Evolutionary conservation across 2,888 invertebrate species (phyloP), one percentile per base, ranked within the genome.

Genomic region (Labia minor): DNA sequence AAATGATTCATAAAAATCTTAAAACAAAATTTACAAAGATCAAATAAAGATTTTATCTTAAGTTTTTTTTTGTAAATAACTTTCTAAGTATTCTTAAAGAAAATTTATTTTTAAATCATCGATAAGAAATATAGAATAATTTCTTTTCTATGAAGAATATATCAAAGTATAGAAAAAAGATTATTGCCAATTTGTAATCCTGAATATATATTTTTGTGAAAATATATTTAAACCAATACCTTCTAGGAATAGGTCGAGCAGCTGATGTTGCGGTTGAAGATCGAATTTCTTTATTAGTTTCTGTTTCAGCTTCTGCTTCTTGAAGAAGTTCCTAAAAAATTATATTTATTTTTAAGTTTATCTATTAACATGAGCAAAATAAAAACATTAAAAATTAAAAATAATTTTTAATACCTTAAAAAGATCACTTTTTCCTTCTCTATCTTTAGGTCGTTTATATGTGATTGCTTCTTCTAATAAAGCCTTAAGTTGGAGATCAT

Each of bases 371-470:
- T 10, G 16, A 63, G 19, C 14, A 21, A 63, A 16, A 63, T 14
- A 14, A 21, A 63, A n/a, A n/a, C n/a, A 11, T 33, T 33, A 14
- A 67, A 16, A n/a, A 67, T 20, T 37, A 62, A 63, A 62, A 65
- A 61, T 1, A n/a, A n/a, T n/a, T n/a, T n/a, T n/a, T n/a, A n/a
- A 26, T 75, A 91, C 91, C 83, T 88, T 87, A 78, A 92, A 92
- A 68, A 89, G 83, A 78, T 84, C 84, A 78, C 91, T 91, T 79
- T 91, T 92, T 74, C 90, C 89, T 78, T 90, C 88, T 71, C 88
- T 83, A 77, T 92, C 92, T 80, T 89, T 89, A 67, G 91, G 91
- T 76, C 86, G 85, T 78, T 90, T 90, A 80, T 92, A 92, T 71
- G 85, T 87, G 75, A 89, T 86, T 72, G 90, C 91, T 81, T 92